Evolutionary conservation across 2,797 vertebrate genomes (phyloP).

Genomic region (Novumbra hubbsi): DNA sequence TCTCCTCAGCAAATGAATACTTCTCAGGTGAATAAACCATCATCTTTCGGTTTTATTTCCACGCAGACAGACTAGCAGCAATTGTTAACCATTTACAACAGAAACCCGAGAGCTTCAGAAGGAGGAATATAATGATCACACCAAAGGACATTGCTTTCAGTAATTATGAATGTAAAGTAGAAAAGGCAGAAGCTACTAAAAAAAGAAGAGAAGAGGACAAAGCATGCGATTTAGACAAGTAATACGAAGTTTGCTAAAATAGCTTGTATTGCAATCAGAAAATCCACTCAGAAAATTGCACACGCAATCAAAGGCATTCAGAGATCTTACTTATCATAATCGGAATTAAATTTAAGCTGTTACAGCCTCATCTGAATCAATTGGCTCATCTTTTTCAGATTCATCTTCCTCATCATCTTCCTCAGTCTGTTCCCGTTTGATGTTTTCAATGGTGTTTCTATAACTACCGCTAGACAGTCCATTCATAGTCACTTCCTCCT

Average conservation of each 20-base stretch:
- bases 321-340: slow-evolving; percentile 64
- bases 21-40: slow-evolving; percentile 1
- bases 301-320: slow-evolving; percentile 53
- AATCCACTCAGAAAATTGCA: slow-evolving; percentile 64
- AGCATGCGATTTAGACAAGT: slow-evolving; percentile 40
- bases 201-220: slow-evolving; percentile 31
- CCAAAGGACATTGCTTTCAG: slow-evolving; percentile 10
- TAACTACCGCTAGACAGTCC: slow-evolving; percentile 35
- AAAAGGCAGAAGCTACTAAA: not conserved
- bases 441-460: slow-evolving; percentile 14
- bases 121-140: not conserved
- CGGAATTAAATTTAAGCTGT: slow-evolving; percentile 40
- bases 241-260: slow-evolving; percentile 47
- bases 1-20: not conserved
- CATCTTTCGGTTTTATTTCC: not conserved
- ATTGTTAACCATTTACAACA: slow-evolving; percentile 2
- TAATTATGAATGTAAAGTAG: slow-evolving; percentile 5
- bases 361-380: slow-evolving; percentile 48
- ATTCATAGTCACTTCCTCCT: slow-evolving; percentile 58
- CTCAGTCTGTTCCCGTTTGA: slow-evolving; percentile 17
- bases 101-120: not conserved
- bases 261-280: slow-evolving; percentile 47
- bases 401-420: slow-evolving; percentile 25
- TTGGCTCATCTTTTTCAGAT: slow-evolving; percentile 43
- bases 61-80: slow-evolving; percentile 1